These are phyloP conservation scores for Theonella swinhoei DNA, from an alignment of 37 sponge, comb jelly and placozoan species.

Conservation along the genomic window DNA sequence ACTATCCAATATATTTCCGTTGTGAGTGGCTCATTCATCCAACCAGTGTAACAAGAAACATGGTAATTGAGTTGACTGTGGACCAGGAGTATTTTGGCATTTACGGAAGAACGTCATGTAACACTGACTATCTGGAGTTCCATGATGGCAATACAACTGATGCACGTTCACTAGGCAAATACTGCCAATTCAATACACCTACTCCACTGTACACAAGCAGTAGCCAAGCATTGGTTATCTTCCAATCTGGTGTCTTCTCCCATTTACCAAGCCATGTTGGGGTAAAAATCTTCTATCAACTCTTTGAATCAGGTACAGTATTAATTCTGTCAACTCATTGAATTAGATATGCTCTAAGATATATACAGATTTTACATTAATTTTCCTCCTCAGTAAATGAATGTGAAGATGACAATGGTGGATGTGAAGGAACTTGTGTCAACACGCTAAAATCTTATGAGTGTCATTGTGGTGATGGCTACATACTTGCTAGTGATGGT, in stretches of 20 bases:
- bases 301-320: background rate
- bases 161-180: background rate
- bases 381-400: background rate
- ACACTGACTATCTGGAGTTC: slow-evolving; percentile 24
- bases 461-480: background rate
- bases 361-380: too few relatives aligned
- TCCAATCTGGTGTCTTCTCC: background rate
- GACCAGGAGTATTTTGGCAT: slow-evolving; percentile 8
- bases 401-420: background rate
- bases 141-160: background rate
- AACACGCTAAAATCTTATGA: background rate
- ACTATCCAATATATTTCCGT: slow-evolving; percentile 16
- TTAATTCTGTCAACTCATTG: too few relatives aligned
- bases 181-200: slow-evolving; percentile 11
- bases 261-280: background rate
- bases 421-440: background rate
- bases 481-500: background rate
- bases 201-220: background rate
- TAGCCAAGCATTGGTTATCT: background rate
- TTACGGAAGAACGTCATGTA: slow-evolving; percentile 17
- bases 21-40: slow-evolving; percentile 55
- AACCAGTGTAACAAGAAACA: background rate
- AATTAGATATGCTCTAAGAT: too few relatives aligned
- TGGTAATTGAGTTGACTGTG: slow-evolving; percentile 21
- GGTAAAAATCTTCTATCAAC: background rate